These are phyloP conservation scores for Gambusia holbrooki DNA, from an alignment of 2,113 vertebrate genomes.

Conservation along the genomic window DNA sequence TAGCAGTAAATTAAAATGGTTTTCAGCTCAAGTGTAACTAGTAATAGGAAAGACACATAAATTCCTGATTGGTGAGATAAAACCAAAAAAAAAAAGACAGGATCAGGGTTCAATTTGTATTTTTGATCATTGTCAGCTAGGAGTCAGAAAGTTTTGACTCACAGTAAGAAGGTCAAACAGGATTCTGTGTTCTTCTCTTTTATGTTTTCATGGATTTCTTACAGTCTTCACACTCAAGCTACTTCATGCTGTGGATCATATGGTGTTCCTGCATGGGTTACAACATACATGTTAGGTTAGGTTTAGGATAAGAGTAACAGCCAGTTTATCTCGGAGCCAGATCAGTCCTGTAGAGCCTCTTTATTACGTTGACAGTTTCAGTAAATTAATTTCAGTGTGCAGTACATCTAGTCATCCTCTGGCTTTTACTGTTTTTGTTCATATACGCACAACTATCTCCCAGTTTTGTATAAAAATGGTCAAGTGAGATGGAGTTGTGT, in stretches of 20 bases:
- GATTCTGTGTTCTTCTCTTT: background rate
- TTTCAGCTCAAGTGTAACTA: constrained; percentile 22
- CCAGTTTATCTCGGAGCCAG: constrained; percentile 7
- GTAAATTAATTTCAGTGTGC: constrained; percentile 38
- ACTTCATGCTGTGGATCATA: background rate
- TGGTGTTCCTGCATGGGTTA: background rate
- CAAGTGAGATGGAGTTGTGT: background rate
- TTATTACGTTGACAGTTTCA: constrained; percentile 29
- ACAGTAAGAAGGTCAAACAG: background rate
- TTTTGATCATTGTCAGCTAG: background rate
- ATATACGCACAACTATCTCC: background rate
- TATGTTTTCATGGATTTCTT: background rate
- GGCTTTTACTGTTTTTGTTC: constrained; percentile 25
- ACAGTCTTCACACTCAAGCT: background rate
- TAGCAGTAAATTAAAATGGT: constrained; percentile 19
- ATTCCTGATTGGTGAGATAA: constrained; percentile 19
- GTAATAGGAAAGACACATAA: constrained; percentile 6
- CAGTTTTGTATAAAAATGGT: background rate
- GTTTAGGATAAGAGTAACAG: constrained; percentile 11
- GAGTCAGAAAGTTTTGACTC: background rate
- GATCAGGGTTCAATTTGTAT: constrained; percentile 5
- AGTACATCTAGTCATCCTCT: constrained; percentile 51
- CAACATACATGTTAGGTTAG: background rate
- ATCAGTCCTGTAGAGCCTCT: constrained; percentile 17
- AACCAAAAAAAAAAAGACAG: constrained; percentile 10